Conservation (phyloP, 2,113 vertebrate genomes). For the Nesoenas mayeri region DNA sequence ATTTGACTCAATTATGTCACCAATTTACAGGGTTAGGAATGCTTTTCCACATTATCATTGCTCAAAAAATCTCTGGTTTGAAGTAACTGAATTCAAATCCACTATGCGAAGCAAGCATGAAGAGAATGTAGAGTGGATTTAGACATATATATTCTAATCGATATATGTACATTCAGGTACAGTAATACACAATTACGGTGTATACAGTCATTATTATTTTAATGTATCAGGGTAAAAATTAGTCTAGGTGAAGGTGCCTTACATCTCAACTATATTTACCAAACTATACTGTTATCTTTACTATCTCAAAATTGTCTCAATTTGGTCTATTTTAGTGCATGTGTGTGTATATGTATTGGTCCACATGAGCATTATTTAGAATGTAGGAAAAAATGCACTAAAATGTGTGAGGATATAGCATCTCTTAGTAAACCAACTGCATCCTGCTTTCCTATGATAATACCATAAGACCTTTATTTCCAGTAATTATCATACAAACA, state of each 20-base stretch:
- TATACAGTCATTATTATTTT: neutral
- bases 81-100: slow-evolving; percentile 6
- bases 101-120: slow-evolving; percentile 23
- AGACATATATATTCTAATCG: neutral
- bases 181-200: neutral
- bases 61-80: neutral
- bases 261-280: neutral
- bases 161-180: neutral
- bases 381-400: neutral
- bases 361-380: neutral
- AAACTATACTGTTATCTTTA: neutral
- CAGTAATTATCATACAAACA: neutral
- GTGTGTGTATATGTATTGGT: neutral
- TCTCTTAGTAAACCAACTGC: neutral
- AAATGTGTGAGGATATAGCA: neutral
- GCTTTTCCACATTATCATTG: neutral
- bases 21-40: neutral
- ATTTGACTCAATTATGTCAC: neutral
- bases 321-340: neutral
- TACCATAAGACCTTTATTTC: neutral
- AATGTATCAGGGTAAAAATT: neutral
- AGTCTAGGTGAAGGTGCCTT: neutral
- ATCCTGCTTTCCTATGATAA: rapidly evolving
- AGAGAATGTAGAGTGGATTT: slow-evolving; percentile 1
- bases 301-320: neutral